phyloP scores from a whole-genome alignment of 2,113 vertebrate species.

The Pimephales promelas region DNA sequence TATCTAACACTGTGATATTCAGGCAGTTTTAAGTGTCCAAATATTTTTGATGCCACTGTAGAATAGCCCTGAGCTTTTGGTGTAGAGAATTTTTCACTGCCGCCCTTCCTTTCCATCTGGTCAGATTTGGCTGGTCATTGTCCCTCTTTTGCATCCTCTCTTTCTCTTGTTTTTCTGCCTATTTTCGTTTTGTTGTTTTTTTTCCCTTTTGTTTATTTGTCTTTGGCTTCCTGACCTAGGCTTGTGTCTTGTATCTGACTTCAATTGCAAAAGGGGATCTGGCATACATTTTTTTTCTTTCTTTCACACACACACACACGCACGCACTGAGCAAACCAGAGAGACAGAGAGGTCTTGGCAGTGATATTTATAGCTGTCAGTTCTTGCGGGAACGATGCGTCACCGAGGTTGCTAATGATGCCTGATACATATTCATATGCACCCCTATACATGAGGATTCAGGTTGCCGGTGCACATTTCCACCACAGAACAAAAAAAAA shows the following conservation, averaged over 20 bases:
- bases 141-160: not conserved
- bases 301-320: conserved; percentile 19
- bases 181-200: conserved; percentile 21
- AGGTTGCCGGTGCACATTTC: not conserved
- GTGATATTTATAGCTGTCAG: conserved; percentile 58
- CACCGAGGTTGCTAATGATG: conserved; percentile 52
- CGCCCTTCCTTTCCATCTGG: not conserved
- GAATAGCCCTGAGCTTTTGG: not conserved
- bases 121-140: not conserved
- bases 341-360: conserved; percentile 36
- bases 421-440: conserved; percentile 61
- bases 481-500: not conserved
- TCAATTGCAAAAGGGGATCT: conserved; percentile 16
- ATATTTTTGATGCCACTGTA: not conserved
- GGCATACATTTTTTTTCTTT: conserved; percentile 18
- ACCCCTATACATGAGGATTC: not conserved
- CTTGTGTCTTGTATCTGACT: conserved; percentile 31
- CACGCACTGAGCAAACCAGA: conserved; percentile 17
- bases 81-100: not conserved
- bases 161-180: not conserved
- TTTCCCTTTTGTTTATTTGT: not conserved
- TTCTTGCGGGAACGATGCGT: conserved; percentile 23
- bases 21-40: not conserved
- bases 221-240: conserved; percentile 6
- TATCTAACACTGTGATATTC: not conserved